Evolutionary conservation across 2,888 invertebrate species (phyloP), one percentile per base, ranked within the genome.

Genomic region (Leptogaster cylindrica): DNA sequence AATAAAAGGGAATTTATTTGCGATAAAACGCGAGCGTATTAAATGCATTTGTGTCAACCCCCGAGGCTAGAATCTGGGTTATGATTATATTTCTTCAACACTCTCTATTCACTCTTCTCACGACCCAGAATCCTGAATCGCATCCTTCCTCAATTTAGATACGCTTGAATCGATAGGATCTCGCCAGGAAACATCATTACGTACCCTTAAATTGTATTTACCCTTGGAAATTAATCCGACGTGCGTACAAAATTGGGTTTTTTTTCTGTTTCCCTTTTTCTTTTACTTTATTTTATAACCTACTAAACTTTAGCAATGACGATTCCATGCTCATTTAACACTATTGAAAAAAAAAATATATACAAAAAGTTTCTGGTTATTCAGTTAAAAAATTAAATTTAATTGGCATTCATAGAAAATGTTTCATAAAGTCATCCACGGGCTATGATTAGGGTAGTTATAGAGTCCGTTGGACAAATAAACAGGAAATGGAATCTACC

Each of bases 341-440:
- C n/a, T 18, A 41, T 16, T 14, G 2, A 31, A 14, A 41, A 18
- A 41, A 39, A 39, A 39, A 39, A 39, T 39, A 39, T 3, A 39
- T 4, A 39, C 10, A 39, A 39, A 39, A 39, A 39, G 5, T 39
- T 10, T 7, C n/a, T 7, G 6, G 31, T 10, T 31, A 31, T 31
- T 10, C 10, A 8, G 31, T 31, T 5, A 8, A 4, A 12, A 39
- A 39, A 39, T 12, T 12, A 14, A 14, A 12, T 39, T 39, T 12
- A 39, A 10, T 39, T 5, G 1, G 14, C 23, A 41, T 39, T 58
- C 25, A 41, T 31, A 20, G 44, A 41, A 41, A 41, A 14, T 61
- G n/a, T 61, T 44, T 44, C 44, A 61, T 61, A 61, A 61, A 61
- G 61, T 61, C 61, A 61, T 61, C 61, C 41, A 28, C 28, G 28